A percentile compares a stretch with the other conserved stretches of the same genome.
Conservation (phyloP, 2,888 invertebrate genomes). For the Zygogramma bicolorata region DNA sequence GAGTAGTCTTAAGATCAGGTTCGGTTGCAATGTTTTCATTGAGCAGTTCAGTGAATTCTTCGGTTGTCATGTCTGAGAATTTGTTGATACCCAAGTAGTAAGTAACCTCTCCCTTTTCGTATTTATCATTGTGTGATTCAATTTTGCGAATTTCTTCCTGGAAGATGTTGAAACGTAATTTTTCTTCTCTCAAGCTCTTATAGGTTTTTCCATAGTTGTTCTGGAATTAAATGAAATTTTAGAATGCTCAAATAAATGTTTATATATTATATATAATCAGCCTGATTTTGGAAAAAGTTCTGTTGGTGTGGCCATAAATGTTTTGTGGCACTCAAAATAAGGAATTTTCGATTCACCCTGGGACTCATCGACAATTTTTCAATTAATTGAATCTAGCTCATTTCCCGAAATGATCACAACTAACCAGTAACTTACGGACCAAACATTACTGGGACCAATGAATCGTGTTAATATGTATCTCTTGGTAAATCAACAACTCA, state of each 20-base stretch:
- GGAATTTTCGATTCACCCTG: too few species aligned
- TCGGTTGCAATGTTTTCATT: background rate
- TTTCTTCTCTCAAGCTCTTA: slow-evolving; percentile 21
- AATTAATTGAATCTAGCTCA: too few species aligned
- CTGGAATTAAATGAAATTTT: background rate
- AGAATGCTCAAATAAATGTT: background rate
- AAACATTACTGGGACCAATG: too few species aligned
- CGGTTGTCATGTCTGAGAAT: slow-evolving; percentile 33
- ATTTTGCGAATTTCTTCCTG: slow-evolving; percentile 24
- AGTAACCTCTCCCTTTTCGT: slow-evolving; percentile 24
- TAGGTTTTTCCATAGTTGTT: slow-evolving; percentile 27
- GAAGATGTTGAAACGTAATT: slow-evolving; percentile 30
- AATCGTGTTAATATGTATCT: too few species aligned
- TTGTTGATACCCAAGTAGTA: slow-evolving; percentile 29
- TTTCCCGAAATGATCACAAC: background rate
- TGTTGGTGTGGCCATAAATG: too few species aligned
- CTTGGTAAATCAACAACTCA: too few species aligned
- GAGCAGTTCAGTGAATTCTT: slow-evolving; percentile 19
- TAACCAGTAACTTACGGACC: too few species aligned
- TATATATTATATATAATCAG: background rate
- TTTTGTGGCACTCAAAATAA: too few species aligned
- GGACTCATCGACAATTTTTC: too few species aligned
- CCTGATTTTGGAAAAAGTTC: background rate
- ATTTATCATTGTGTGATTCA: slow-evolving; percentile 35
- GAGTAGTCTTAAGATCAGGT: background rate